A percentile compares a stretch with the other conserved stretches of the same genome.
Evolutionary conservation across 1,140 invertebrate species (phyloP).

Genomic region (Ips typographus): DNA sequence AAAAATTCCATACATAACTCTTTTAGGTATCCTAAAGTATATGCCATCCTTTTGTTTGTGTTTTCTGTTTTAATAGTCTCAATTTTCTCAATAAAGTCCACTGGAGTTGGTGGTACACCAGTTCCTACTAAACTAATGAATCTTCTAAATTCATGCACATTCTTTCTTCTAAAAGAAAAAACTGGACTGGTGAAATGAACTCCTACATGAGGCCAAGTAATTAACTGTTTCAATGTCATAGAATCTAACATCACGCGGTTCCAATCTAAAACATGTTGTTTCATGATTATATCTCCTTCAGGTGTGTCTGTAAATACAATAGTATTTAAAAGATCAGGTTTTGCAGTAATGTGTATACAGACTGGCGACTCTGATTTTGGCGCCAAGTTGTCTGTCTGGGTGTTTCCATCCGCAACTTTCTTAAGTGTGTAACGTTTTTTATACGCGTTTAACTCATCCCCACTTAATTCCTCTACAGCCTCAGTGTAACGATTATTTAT

Average conservation of each 20-base stretch:
- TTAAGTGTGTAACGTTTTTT: constrained; percentile 11
- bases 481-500: constrained; percentile 20
- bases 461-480: background rate
- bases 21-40: constrained; percentile 27
- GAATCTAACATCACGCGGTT: constrained; percentile 1
- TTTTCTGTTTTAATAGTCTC: constrained; percentile 13
- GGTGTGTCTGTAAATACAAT: constrained; percentile 33
- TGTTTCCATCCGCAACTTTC: constrained; percentile 27
- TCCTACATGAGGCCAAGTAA: constrained; percentile 37
- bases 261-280: constrained; percentile 35
- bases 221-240: constrained; percentile 30
- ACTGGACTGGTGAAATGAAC: constrained; percentile 32
- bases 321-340: constrained; percentile 30
- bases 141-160: constrained; percentile 32
- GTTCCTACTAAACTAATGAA: constrained; percentile 31
- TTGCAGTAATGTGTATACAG: constrained; percentile 22
- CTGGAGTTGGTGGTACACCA: constrained; percentile 3
- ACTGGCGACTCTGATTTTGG: constrained; percentile 32
- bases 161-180: constrained; percentile 34
- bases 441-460: constrained; percentile 2
- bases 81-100: constrained; percentile 28
- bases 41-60: constrained; percentile 8
- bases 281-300: constrained; percentile 33
- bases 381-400: constrained; percentile 29
- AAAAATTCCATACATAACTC: constrained; percentile 17